These are phyloP conservation scores for Cancer borealis DNA, from an alignment of 2,888 invertebrate species.

Conservation along the genomic window DNA sequence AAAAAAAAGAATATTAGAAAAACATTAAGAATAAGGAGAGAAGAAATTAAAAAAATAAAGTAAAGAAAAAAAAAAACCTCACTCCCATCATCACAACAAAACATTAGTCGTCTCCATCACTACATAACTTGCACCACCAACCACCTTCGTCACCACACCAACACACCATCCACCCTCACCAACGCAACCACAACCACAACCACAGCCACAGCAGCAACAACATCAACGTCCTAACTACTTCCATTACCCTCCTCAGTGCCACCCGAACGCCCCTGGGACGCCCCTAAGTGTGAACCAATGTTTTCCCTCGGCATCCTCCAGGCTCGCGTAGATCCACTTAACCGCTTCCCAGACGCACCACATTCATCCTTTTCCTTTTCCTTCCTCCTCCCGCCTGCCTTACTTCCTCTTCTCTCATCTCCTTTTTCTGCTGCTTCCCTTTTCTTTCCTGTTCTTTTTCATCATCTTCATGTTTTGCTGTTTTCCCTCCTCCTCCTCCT, in stretches of 20 bases:
- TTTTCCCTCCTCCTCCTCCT: neutral
- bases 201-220: slow-evolving; percentile 8
- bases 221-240: slow-evolving; percentile 22
- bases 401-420: neutral
- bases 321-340: slow-evolving; percentile 22
- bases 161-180: neutral
- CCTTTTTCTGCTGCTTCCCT: neutral
- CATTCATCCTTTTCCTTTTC: slow-evolving; percentile 12
- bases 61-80: neutral
- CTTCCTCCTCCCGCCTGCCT: neutral
- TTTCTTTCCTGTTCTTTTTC: neutral
- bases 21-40: neutral
- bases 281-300: slow-evolving; percentile 35
- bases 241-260: slow-evolving; percentile 27
- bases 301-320: neutral
- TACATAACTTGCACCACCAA: neutral
- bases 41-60: neutral
- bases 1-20: no score
- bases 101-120: neutral
- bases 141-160: neutral
- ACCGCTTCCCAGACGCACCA: slow-evolving; percentile 1
- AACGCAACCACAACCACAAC: neutral
- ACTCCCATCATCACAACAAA: neutral
- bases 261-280: slow-evolving; percentile 14
- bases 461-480: neutral